Percentiles rank a stretch among this genome's conserved stretches.
Conservation (phyloP, 2,113 vertebrate genomes). For the Ctenomys sociabilis region DNA sequence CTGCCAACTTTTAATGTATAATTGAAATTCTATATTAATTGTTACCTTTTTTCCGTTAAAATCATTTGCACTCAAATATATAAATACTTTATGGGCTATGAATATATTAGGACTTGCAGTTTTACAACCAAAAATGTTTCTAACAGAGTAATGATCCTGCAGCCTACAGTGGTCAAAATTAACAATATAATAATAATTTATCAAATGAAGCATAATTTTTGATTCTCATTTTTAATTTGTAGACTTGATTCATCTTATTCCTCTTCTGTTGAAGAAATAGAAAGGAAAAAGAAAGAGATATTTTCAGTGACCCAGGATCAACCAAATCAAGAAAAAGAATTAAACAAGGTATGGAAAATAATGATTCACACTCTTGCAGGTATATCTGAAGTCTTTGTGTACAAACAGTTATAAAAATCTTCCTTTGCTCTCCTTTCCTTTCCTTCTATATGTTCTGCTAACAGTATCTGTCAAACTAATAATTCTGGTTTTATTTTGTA, state of each 20-base stretch:
- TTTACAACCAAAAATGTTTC: slow-evolving; percentile 46
- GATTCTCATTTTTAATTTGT: slow-evolving; percentile 71
- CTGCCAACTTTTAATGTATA: slow-evolving; percentile 47
- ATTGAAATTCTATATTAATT: slow-evolving; percentile 55
- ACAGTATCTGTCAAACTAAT: not conserved
- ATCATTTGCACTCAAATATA: slow-evolving; percentile 6
- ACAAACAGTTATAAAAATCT: not conserved
- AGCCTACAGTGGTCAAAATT: not conserved
- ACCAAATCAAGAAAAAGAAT: slow-evolving; percentile 76
- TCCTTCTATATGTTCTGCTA: slow-evolving; percentile 19
- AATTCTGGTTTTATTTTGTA: not conserved
- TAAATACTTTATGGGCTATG: slow-evolving; percentile 14
- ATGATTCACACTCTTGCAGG: not conserved
- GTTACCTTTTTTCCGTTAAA: slow-evolving; percentile 34
- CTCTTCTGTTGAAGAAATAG: slow-evolving; percentile 77
- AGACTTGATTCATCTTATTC: slow-evolving; percentile 77
- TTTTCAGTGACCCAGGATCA: slow-evolving; percentile 66
- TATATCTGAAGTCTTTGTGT: not conserved
- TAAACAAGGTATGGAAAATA: slow-evolving; percentile 82
- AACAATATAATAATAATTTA: slow-evolving; percentile 16
- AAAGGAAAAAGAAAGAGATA: slow-evolving; percentile 80
- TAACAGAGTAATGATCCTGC: slow-evolving; percentile 4
- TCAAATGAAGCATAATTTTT: slow-evolving; percentile 40
- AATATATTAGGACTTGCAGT: slow-evolving; percentile 50
- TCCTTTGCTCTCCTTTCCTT: not conserved